Evolutionary conservation across 2,888 invertebrate genomes (phyloP).

Genomic region (Andrena hattorfiana): DNA sequence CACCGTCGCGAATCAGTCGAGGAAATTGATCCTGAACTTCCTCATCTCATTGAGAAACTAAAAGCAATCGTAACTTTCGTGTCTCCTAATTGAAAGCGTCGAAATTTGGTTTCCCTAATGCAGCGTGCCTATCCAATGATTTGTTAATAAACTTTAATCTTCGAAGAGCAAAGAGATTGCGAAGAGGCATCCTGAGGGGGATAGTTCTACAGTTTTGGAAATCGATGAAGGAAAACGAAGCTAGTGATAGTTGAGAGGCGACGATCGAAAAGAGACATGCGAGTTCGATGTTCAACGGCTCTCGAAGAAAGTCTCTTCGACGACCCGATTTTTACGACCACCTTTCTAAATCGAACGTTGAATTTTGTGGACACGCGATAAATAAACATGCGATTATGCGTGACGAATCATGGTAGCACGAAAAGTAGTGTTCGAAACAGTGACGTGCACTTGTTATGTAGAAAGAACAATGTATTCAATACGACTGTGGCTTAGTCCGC

Average conservation of each 20-base stretch:
- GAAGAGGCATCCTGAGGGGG: no score
- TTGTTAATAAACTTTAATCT: no score
- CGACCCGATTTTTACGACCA: constrained; percentile 74
- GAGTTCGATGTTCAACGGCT: constrained; percentile 14
- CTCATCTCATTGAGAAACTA: not conserved
- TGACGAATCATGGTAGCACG: not conserved
- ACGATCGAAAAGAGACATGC: constrained; percentile 12
- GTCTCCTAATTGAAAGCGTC: not conserved
- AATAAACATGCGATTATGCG: constrained; percentile 28
- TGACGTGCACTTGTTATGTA: not conserved
- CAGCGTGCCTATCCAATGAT: no score
- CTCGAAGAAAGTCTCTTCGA: constrained; percentile 67
- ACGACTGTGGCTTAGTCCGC: not conserved
- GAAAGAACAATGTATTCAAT: not conserved
- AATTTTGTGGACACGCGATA: constrained; percentile 39
- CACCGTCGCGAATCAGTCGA: not conserved
- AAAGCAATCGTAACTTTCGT: not conserved
- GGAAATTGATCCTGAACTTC: not conserved
- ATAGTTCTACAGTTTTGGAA: not conserved
- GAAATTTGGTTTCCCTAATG: not conserved
- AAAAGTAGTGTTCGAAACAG: not conserved
- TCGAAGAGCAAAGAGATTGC: no score
- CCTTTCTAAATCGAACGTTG: constrained; percentile 76
- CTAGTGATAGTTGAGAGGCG: not conserved
- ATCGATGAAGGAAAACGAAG: not conserved